These are phyloP conservation scores for Aelia acuminata DNA, from an alignment of 2,888 invertebrate genomes.

Conservation along the genomic window DNA sequence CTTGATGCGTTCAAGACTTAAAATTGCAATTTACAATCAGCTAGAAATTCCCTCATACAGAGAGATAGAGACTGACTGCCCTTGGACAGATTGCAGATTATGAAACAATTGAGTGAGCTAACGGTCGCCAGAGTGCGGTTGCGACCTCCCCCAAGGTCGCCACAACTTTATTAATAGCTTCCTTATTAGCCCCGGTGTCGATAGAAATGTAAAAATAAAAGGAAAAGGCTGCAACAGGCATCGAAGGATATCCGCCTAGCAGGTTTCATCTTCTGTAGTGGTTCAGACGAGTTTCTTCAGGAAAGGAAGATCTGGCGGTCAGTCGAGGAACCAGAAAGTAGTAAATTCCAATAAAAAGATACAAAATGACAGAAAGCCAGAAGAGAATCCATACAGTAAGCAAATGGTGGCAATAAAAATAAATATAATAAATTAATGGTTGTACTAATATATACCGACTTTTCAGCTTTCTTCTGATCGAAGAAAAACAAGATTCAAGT, in stretches of 20 bases:
- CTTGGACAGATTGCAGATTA: constrained; percentile 34
- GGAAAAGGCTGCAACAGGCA: background rate
- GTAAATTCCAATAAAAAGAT: no score
- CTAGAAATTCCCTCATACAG: background rate
- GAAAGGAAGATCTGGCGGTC: background rate
- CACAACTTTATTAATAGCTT: constrained; percentile 40
- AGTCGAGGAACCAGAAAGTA: no score
- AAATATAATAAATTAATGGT: no score
- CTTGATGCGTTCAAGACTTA: no score
- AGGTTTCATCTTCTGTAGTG: background rate
- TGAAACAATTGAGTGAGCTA: constrained; percentile 24
- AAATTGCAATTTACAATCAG: no score
- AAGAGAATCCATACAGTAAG: no score
- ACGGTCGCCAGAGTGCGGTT: background rate
- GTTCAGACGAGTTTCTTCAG: background rate
- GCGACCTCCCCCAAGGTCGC: constrained; percentile 36
- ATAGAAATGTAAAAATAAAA: constrained; percentile 35
- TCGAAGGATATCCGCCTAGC: background rate
- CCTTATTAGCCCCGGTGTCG: background rate
- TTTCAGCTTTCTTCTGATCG: no score
- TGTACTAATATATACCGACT: no score
- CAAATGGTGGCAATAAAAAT: no score
- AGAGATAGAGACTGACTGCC: background rate
- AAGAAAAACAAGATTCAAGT: no score
- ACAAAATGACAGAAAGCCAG: no score